Percentiles rank a stretch among this genome's conserved stretches.
Evolutionary conservation across 1,140 invertebrate genomes (phyloP).

Genomic region (Gryllus bimaculatus): DNA sequence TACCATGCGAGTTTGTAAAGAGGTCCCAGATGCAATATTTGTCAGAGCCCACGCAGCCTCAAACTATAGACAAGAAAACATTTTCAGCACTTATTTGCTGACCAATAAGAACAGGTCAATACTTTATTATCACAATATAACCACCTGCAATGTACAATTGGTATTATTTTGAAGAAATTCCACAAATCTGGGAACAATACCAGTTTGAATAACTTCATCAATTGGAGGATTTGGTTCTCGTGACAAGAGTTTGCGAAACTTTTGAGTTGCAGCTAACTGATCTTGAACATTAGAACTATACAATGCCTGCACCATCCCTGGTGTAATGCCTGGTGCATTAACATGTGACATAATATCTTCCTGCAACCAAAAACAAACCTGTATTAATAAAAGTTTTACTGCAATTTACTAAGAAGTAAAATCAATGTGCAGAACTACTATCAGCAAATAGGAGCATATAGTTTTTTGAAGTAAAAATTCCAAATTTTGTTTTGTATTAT

Average conservation of each 20-base stretch:
- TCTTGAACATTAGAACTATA: slow-evolving; percentile 71
- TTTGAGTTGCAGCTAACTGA: slow-evolving; percentile 84
- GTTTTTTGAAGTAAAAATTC: too few species aligned
- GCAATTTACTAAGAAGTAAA: too few species aligned
- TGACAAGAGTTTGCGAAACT: slow-evolving; percentile 88
- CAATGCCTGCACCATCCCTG: slow-evolving; percentile 71
- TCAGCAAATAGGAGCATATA: too few species aligned
- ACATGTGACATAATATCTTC: slow-evolving; percentile 31
- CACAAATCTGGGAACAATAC: slow-evolving; percentile 93
- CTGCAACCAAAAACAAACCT: slow-evolving; percentile 14
- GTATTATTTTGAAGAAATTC: slow-evolving; percentile 78
- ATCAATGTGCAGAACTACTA: too few species aligned
- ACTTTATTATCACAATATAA: slow-evolving; percentile 14
- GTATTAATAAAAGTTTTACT: too few species aligned
- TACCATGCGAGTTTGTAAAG: slow-evolving; percentile 83
- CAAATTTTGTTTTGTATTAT: too few species aligned
- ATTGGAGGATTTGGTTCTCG: slow-evolving; percentile 96
- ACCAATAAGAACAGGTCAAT: too few species aligned
- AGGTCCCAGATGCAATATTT: slow-evolving; percentile 96
- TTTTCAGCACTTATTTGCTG: too few species aligned
- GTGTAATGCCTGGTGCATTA: slow-evolving; percentile 47
- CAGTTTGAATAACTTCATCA: slow-evolving; percentile 94
- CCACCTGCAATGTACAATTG: slow-evolving; percentile 78
- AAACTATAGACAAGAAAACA: slow-evolving; percentile 55
- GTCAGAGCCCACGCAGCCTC: slow-evolving; percentile 97